Base-by-base conservation (phyloP, 2,888 invertebrate genomes). In the Tortrix viridana region DNA sequence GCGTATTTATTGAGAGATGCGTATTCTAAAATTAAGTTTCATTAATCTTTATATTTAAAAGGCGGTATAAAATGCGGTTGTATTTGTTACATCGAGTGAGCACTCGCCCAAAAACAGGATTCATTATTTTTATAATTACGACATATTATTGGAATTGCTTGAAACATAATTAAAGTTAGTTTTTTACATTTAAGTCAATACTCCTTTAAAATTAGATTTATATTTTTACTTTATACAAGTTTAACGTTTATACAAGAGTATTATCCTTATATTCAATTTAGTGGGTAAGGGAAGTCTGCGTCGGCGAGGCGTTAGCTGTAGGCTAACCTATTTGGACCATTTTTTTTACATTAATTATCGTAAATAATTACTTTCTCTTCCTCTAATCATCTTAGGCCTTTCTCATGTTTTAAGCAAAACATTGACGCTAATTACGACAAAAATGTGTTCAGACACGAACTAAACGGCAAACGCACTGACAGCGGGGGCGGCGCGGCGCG, bases 1-100 rank as follows among this genome's bases (percentile, higher is more conserved):
- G 71, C 69, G 64, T 85, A 86, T 88, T 86, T 89, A 86, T 88
- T 86, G 69, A 68, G 76, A 76, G 71, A 64, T 67, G 61, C 69
- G 66, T 60, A 67, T 64, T 61, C 48, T 61, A 56, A 67, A 69
- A 57, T 66, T 62, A 68, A 54, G 59, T 65, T 61, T 22, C 56
- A 47, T 62, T 41, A 65, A 58, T 19, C 53, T 69, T 70, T 64
- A 67, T 64, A 65, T 57, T 41, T 41, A 37, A 44, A 18, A 9
- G 20, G 19, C 41, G 53, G 37, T 38, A 38, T 38, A 20, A 50
- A 19, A 18, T 50, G 44, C 38, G 26, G 54, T 41, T 56, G 38
- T 37, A 46, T 50, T 56, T 44, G 37, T 41, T 46, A 52, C 56
- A 44, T 41, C 46, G 44, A 19, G 26, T 38, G 44, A n/a, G 46